Conservation (phyloP, 2,888 invertebrate genomes). For the Watsonalla cultraria region DNA sequence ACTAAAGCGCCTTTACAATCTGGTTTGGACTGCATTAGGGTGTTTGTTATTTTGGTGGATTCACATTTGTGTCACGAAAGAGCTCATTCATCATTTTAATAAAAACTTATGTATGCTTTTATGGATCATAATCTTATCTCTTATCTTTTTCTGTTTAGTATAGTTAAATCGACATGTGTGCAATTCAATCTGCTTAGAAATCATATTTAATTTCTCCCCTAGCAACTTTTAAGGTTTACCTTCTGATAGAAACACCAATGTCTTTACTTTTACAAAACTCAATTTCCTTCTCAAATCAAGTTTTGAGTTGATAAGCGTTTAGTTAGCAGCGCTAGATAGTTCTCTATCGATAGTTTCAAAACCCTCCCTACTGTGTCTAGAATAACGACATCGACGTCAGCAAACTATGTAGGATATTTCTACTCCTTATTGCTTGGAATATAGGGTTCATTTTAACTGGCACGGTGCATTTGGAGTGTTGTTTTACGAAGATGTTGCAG, state of each 20-base stretch:
- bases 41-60: background rate
- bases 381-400: constrained; percentile 2
- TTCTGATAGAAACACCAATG: constrained; percentile 4
- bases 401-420: background rate
- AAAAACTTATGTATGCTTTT: no score
- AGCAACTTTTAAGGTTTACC: no score
- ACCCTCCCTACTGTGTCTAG: constrained; percentile 10
- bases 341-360: constrained; percentile 16
- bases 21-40: constrained; percentile 23
- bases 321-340: constrained; percentile 17
- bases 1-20: constrained; percentile 42
- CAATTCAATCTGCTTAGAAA: no score
- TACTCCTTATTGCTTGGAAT: background rate
- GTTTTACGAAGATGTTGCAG: constrained; percentile 20
- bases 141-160: no score
- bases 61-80: no score
- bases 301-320: constrained; percentile 20
- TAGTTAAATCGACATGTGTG: no score
- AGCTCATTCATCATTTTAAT: no score
- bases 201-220: no score
- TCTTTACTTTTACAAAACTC: constrained; percentile 17
- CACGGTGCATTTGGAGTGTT: constrained; percentile 2
- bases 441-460: constrained; percentile 5
- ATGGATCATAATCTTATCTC: no score
- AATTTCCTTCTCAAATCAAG: constrained; percentile 45